phyloP scores from a whole-genome alignment of 2,888 invertebrate genomes.

The Melanophora roralis region DNA sequence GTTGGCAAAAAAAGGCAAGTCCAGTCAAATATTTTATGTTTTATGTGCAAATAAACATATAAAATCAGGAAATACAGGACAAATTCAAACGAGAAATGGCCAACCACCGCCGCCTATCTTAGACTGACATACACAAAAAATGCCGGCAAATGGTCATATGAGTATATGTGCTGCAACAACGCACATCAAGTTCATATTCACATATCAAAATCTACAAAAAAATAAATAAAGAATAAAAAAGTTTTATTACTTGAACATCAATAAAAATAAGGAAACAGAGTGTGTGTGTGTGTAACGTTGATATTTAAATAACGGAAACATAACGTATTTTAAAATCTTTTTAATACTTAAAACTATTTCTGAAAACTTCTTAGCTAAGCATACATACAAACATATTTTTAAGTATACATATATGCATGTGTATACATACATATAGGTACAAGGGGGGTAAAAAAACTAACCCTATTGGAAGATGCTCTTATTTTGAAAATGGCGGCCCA shows the following conservation, averaged over 20 bases:
- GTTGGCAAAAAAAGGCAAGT: background rate
- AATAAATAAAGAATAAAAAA: background rate
- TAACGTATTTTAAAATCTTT: slow-evolving; percentile 20
- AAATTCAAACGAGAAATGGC: background rate
- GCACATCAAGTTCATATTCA: background rate
- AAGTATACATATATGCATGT: too few species aligned
- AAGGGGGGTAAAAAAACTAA: too few species aligned
- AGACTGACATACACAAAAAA: background rate
- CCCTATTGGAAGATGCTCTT: too few species aligned
- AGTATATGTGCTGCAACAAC: background rate
- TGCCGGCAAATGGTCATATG: slow-evolving; percentile 18
- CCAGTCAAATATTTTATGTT: slow-evolving; percentile 40
- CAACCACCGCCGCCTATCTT: background rate
- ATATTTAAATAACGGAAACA: slow-evolving; percentile 38
- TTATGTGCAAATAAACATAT: slow-evolving; percentile 42
- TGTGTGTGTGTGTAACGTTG: slow-evolving; percentile 10
- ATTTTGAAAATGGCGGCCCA: too few species aligned
- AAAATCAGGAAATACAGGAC: slow-evolving; percentile 25
- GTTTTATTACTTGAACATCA: background rate
- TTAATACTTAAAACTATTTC: slow-evolving; percentile 30
- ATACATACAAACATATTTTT: too few species aligned
- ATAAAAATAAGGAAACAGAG: background rate
- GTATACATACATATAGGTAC: too few species aligned
- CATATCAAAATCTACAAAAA: background rate
- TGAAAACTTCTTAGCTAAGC: too few species aligned